Evolutionary conservation across 2,888 invertebrate species (phyloP), one percentile per base, ranked within the genome.

Genomic region (Luffia ferchaultella): DNA sequence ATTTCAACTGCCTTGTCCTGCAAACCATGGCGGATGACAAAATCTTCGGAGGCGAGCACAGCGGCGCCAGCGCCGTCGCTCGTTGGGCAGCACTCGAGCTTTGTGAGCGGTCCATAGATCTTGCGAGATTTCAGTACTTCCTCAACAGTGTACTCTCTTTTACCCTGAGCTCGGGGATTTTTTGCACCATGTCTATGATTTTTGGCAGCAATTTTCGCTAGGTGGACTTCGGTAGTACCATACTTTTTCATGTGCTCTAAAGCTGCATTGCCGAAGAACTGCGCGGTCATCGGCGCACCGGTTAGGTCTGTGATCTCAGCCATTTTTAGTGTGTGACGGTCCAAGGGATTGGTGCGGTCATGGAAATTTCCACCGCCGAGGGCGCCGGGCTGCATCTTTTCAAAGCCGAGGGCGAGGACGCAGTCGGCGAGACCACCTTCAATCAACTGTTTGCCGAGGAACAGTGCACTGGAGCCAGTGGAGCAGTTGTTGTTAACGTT

Each of bases 401-500:
- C 99, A 73, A 99, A 99, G 2, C 99, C 99, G 20, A 98, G 78
- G 1, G 97, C 98, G 51, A 99, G 77, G 0, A 94, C 91, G 65
- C 98, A 94, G 61, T 97, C 93, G 16, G 91, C 89, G 62, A 90
- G 86, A 12, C 96, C 97, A 54, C 93, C 90, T 76, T 96, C 93
- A n/a, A 99, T 85, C 17, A 97, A 87, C 73, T 98, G 96, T 68
- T 96, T 96, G 0, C 92, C 96, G 64, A 99, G 83, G 65, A 91
- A 88, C 2, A 99, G 74, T 1, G 98, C 98, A 50, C 93, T 94
- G 0, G 98, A 93, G 20, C 99, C 99, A 1, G 98, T 98, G 0
- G 98, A 93, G 69, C 99, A 99, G 67, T 98, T 98, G 71, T 99
- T 99, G 80, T 99, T 98, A 15, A 98, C 98, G 76, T 99, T 99